Percentiles rank a stretch among this genome's conserved stretches.
These are phyloP conservation scores for Rhopalosiphum maidis DNA, from an alignment of 1,140 invertebrate species.

Conservation along the genomic window DNA sequence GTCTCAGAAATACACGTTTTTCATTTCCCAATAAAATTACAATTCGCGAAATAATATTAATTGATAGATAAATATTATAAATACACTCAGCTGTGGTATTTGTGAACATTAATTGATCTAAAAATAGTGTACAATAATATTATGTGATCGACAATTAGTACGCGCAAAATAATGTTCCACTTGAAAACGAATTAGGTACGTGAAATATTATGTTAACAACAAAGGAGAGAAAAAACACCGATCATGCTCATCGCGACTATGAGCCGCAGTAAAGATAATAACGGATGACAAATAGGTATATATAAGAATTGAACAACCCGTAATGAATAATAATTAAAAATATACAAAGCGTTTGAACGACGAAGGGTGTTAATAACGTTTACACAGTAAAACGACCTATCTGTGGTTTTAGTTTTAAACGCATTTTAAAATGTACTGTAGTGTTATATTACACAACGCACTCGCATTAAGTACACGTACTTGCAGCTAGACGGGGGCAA, in stretches of 20 bases:
- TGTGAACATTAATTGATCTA: background rate
- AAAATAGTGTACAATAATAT: background rate
- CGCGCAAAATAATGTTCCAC: background rate
- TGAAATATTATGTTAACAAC: background rate
- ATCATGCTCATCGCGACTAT: background rate
- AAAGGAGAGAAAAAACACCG: background rate
- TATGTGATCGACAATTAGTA: background rate
- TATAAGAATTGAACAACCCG: background rate
- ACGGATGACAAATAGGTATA: background rate
- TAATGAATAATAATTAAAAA: background rate
- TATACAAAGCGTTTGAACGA: background rate
- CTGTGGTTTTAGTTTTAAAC: background rate
- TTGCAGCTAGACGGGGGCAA: background rate
- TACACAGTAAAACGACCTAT: background rate
- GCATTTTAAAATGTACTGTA: background rate
- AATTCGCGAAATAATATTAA: background rate
- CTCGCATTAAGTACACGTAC: background rate
- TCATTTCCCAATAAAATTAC: background rate
- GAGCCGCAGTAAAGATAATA: background rate
- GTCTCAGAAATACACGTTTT: background rate
- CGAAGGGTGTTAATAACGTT: background rate
- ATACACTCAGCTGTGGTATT: background rate
- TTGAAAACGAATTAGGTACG: background rate
- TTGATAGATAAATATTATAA: background rate
- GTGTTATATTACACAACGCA: background rate